Evolutionary conservation across 1,140 invertebrate species (phyloP).

Genomic region (Sesamia nonagrioides): DNA sequence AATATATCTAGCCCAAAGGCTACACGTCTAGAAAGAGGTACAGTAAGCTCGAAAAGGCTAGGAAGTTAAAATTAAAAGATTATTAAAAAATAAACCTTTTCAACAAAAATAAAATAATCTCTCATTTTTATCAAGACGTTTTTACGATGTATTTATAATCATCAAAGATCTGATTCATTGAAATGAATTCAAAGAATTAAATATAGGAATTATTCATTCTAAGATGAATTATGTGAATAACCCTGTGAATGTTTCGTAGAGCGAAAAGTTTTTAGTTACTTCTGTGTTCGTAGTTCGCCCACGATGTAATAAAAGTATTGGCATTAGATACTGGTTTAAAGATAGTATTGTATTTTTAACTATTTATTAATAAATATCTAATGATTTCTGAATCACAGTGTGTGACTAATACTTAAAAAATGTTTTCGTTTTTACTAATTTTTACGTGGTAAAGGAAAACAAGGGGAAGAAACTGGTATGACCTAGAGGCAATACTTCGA

Average conservation of each 20-base stretch:
- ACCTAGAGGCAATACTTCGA: no score
- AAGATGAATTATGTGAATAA: constrained; percentile 14
- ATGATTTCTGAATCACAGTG: not conserved
- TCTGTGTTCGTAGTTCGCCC: constrained; percentile 1
- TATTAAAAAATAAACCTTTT: no score
- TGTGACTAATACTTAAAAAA: not conserved
- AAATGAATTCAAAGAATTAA: not conserved
- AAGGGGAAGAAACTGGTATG: no score
- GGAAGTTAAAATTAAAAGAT: no score
- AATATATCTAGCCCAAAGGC: no score
- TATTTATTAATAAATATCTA: constrained; percentile 30
- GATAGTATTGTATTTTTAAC: constrained; percentile 25
- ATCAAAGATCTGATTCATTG: constrained; percentile 7
- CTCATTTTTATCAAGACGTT: not conserved
- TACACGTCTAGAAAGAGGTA: no score
- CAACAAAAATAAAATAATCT: no score
- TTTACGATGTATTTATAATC: not conserved
- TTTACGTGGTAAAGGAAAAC: no score
- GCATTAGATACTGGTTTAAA: constrained; percentile 28
- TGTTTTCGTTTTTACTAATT: not conserved
- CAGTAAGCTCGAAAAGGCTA: no score
- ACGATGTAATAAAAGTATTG: constrained; percentile 11
- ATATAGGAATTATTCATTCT: not conserved
- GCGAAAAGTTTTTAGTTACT: not conserved
- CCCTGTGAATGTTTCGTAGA: not conserved